A percentile compares a stretch with the other conserved stretches of the same genome.
phyloP scores from a whole-genome alignment of 2,113 vertebrate genomes.

The Machaerirhynchus nigripectus region DNA sequence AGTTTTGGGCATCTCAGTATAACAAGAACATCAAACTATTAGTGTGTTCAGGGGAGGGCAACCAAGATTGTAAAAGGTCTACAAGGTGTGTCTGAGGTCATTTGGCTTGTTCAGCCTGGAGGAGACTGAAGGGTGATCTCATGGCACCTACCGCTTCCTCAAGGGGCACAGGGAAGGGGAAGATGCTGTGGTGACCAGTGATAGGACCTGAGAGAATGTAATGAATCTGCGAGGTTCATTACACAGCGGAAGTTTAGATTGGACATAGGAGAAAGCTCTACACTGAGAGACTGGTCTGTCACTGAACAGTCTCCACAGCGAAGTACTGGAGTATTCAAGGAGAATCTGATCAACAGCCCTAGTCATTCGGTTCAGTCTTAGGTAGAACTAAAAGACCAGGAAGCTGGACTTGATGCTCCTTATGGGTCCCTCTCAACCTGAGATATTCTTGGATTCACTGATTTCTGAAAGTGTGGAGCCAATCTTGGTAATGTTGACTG shows the following conservation, averaged over 20 bases:
- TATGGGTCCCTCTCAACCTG: neutral
- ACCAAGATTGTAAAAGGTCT: neutral
- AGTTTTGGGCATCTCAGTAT: neutral
- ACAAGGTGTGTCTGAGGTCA: neutral
- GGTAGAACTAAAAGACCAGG: neutral
- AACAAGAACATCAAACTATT: neutral
- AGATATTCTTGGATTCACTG: neutral
- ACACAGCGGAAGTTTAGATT: neutral
- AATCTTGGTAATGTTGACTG: neutral
- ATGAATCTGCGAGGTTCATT: neutral
- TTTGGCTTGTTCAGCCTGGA: neutral
- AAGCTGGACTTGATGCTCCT: neutral
- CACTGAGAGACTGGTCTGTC: fast-evolving
- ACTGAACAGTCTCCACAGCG: neutral
- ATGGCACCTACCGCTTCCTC: neutral
- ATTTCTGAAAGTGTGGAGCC: neutral
- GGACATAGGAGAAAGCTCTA: neutral
- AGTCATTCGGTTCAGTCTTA: neutral
- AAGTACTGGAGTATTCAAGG: neutral
- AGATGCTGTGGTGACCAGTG: neutral
- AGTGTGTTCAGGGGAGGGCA: neutral
- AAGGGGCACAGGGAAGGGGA: fast-evolving
- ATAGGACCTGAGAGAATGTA: neutral
- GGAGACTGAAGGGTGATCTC: neutral
- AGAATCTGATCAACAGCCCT: fast-evolving